Conservation (phyloP, 2,113 vertebrate species). For the Zapus hudsonius region DNA sequence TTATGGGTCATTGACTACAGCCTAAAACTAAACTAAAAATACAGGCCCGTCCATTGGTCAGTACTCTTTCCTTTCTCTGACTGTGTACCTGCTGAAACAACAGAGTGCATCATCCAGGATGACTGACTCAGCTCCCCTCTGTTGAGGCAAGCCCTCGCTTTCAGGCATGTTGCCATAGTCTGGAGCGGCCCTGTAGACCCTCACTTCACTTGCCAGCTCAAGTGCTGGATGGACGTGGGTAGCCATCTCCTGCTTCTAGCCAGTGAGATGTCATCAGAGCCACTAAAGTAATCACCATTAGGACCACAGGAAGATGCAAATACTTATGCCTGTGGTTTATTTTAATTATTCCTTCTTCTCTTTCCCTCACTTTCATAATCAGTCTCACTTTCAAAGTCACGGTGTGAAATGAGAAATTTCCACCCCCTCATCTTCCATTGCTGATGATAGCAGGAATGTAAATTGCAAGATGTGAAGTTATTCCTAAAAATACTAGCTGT, state of each 20-base stretch:
- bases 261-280: background rate
- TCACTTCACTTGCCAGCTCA: rapidly evolving
- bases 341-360: background rate
- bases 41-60: slow-evolving; percentile 1
- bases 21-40: slow-evolving; percentile 55
- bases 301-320: background rate
- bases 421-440: slow-evolving; percentile 26
- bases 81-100: slow-evolving; percentile 32
- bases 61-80: background rate
- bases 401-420: slow-evolving; percentile 43
- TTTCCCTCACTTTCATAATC: slow-evolving; percentile 15
- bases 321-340: slow-evolving; percentile 64
- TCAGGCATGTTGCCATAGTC: background rate
- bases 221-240: background rate
- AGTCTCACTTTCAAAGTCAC: slow-evolving; percentile 47
- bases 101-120: background rate
- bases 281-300: background rate
- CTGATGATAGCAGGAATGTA: background rate
- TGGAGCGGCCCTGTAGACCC: rapidly evolving
- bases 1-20: background rate
- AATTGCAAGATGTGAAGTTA: slow-evolving; percentile 20
- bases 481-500: slow-evolving; percentile 44
- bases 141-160: background rate
- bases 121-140: background rate
- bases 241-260: background rate